These are phyloP conservation scores for Pelusios castaneus DNA, from an alignment of 2,113 vertebrate species.

Conservation along the genomic window DNA sequence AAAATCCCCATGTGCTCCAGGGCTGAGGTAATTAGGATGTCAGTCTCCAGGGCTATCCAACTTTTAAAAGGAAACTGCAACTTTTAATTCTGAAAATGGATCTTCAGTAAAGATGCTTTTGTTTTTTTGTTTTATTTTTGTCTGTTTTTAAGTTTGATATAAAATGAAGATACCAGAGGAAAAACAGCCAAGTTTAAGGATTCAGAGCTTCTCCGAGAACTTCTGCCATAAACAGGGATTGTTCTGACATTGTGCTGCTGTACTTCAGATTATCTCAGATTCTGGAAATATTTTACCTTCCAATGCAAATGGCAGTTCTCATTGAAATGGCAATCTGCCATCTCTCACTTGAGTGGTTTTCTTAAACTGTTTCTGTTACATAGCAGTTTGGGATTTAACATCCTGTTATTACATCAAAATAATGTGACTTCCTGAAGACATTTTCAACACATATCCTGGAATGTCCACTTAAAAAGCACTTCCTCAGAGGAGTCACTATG, in stretches of 20 bases:
- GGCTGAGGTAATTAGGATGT: neutral
- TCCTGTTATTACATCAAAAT: conserved; percentile 45
- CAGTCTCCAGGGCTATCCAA: neutral
- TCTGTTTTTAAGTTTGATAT: neutral
- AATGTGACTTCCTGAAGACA: conserved; percentile 41
- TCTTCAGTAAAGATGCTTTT: neutral
- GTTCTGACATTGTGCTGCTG: neutral
- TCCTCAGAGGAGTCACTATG: conserved; percentile 8
- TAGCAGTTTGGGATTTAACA: neutral
- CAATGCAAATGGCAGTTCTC: conserved; percentile 10
- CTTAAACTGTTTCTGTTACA: conserved; percentile 32
- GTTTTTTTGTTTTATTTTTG: neutral
- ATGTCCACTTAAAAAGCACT: conserved; percentile 30
- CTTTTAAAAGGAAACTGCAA: neutral
- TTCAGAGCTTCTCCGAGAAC: conserved; percentile 4
- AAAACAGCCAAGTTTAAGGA: neutral
- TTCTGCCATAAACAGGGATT: neutral
- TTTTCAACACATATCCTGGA: neutral
- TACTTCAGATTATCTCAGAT: conserved; percentile 9
- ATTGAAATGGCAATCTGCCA: conserved; percentile 56
- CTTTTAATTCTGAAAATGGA: neutral
- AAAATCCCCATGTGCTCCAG: neutral
- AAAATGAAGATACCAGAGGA: neutral
- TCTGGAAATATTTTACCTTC: conserved; percentile 28
- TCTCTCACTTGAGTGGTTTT: conserved; percentile 52